Percentiles rank a stretch among this genome's conserved stretches.
These are phyloP conservation scores for Protosalanx chinensis DNA, from an alignment of 2,797 vertebrate genomes.

Conservation along the genomic window DNA sequence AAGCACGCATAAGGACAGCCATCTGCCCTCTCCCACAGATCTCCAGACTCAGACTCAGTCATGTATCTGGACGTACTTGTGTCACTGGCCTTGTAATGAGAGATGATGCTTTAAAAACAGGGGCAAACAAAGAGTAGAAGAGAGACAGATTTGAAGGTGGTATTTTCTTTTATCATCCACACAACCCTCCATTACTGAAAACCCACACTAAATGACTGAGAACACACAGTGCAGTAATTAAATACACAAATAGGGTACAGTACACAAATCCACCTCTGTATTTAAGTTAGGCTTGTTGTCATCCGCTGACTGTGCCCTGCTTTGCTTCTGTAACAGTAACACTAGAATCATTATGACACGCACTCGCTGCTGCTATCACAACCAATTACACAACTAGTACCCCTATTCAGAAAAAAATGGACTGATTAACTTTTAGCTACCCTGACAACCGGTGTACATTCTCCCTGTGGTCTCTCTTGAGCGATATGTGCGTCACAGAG, in stretches of 20 bases:
- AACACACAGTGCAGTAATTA: background rate
- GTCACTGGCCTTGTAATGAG: background rate
- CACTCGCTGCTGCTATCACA: background rate
- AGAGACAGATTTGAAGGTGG: background rate
- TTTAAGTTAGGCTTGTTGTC: background rate
- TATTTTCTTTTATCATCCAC: background rate
- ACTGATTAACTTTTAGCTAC: background rate
- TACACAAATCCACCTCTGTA: background rate
- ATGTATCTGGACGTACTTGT: background rate
- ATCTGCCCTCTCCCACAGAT: background rate
- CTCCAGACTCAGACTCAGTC: background rate
- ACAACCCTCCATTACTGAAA: background rate
- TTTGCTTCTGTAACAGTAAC: background rate
- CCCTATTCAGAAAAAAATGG: background rate
- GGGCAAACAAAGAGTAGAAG: background rate
- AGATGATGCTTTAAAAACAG: background rate
- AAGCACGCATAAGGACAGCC: background rate
- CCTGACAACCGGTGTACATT: slow-evolving; percentile 21
- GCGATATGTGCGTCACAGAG: slow-evolving; percentile 41
- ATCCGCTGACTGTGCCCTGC: background rate
- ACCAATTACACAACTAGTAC: background rate
- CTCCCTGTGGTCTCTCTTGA: slow-evolving; percentile 23
- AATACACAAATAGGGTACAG: background rate
- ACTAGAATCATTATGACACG: background rate
- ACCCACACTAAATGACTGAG: background rate